These are phyloP conservation scores for Pediacus dermestoides DNA, from an alignment of 2,888 invertebrate species.

Conservation along the genomic window DNA sequence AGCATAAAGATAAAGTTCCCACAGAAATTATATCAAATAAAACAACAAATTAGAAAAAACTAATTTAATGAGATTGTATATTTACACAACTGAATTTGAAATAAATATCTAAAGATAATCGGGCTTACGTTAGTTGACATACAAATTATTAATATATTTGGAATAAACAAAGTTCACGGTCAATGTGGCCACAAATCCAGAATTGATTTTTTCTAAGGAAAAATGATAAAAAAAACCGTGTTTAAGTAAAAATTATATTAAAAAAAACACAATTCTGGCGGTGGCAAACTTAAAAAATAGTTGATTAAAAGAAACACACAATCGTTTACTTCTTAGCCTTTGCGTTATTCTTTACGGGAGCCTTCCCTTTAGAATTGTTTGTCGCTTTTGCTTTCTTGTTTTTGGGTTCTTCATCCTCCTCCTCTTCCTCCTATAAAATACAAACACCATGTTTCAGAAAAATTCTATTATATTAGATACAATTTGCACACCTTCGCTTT, in stretches of 20 bases:
- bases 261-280: conserved; percentile 19
- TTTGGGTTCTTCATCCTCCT: conserved; percentile 75
- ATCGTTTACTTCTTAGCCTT: conserved; percentile 65
- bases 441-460: conserved; percentile 6
- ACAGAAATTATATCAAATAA: conserved; percentile 7
- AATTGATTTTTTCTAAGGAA: conserved; percentile 8
- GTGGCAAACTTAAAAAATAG: conserved; percentile 11
- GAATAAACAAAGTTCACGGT: conserved; percentile 11
- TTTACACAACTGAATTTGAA: conserved; percentile 42
- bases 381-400: conserved; percentile 71
- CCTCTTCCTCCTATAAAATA: conserved; percentile 57
- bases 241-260: conserved; percentile 16
- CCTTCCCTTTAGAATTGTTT: conserved; percentile 68
- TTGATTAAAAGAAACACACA: background rate
- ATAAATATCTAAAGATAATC: conserved; percentile 38
- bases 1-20: background rate
- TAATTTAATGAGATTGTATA: conserved; percentile 47
- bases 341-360: conserved; percentile 53
- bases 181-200: too few species aligned
- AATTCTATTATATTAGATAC: conserved; percentile 14
- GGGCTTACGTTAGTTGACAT: conserved; percentile 27
- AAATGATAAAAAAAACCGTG: conserved; percentile 13
- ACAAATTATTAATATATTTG: conserved; percentile 17
- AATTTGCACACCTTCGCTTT: conserved; percentile 39
- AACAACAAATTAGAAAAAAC: conserved; percentile 37